phyloP scores from a whole-genome alignment of 2,113 vertebrate genomes.

The Neotoma lepida region DNA sequence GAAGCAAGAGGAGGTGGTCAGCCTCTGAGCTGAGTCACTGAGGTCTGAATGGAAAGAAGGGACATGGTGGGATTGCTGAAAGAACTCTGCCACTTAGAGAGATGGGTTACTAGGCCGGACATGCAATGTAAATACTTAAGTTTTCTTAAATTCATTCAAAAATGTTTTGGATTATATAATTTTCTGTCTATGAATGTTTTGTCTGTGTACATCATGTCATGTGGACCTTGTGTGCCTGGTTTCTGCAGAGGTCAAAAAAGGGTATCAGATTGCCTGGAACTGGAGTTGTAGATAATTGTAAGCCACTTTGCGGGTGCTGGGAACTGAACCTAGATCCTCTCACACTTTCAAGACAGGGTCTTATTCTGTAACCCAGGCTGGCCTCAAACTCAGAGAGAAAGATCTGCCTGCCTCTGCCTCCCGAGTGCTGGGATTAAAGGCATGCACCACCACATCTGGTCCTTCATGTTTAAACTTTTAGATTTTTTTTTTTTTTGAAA shows the following conservation, averaged over 20 bases:
- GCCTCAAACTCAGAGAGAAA: not conserved
- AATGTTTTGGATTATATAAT: not conserved
- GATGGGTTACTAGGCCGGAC: not conserved
- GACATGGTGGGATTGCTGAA: not conserved
- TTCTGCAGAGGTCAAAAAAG: not conserved
- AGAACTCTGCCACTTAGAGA: slow-evolving; percentile 8
- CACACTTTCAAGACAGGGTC: not conserved
- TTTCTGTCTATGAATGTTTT: not conserved
- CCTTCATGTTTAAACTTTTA: not conserved
- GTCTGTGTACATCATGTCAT: not conserved
- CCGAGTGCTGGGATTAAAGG: not conserved
- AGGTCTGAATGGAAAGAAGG: not conserved
- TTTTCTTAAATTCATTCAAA: not conserved
- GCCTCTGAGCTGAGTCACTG: slow-evolving; percentile 22
- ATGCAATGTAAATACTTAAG: not conserved
- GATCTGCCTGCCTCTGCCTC: not conserved
- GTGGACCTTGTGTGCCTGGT: not conserved
- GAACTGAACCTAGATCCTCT: not conserved
- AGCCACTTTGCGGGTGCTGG: not conserved
- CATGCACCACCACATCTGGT: not conserved
- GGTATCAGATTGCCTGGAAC: not conserved
- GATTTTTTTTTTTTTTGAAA: not conserved
- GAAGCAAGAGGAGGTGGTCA: slow-evolving; percentile 3
- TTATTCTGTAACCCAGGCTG: not conserved
- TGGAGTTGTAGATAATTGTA: not conserved